These are phyloP conservation scores for Acanthopagrus latus DNA, from an alignment of 2,797 vertebrate genomes.

Conservation along the genomic window DNA sequence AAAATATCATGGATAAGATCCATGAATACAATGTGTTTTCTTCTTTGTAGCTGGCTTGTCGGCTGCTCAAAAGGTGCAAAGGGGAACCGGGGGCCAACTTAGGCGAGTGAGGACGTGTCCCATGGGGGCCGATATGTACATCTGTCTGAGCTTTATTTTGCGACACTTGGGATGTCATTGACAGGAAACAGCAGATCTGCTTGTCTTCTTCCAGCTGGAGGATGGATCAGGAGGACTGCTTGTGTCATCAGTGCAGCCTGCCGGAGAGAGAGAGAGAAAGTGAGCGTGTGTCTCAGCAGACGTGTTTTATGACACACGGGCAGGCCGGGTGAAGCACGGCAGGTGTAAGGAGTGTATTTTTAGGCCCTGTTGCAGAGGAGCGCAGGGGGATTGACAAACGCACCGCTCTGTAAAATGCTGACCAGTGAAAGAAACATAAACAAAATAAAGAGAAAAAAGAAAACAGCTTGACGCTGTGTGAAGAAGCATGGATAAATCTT, in stretches of 20 bases:
- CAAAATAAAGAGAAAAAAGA: constrained; percentile 1
- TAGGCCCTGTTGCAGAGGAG: constrained; percentile 60
- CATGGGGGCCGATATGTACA: constrained; percentile 1
- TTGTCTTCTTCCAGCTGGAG: constrained; percentile 63
- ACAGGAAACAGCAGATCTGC: constrained; percentile 56
- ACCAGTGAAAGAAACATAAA: constrained; percentile 43
- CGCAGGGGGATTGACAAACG: constrained; percentile 49
- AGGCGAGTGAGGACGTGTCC: constrained; percentile 32
- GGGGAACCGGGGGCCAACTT: constrained; percentile 22
- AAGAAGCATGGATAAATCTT: too few species aligned
- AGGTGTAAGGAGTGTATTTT: constrained; percentile 76
- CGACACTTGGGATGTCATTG: constrained; percentile 44
- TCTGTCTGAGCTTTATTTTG: constrained; percentile 39
- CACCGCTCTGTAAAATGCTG: constrained; percentile 48
- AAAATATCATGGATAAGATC: neutral
- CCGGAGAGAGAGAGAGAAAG: constrained; percentile 41
- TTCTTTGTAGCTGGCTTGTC: neutral
- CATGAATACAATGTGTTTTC: neutral
- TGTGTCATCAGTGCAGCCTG: constrained; percentile 60
- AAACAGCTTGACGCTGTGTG: neutral
- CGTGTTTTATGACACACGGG: constrained; percentile 61
- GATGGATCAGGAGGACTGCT: constrained; percentile 65
- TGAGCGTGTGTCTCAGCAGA: constrained; percentile 47
- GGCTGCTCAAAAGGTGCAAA: constrained; percentile 13
- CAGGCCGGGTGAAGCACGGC: constrained; percentile 55